Conservation (phyloP, 2,888 invertebrate genomes). For the Phasia obesa region DNA sequence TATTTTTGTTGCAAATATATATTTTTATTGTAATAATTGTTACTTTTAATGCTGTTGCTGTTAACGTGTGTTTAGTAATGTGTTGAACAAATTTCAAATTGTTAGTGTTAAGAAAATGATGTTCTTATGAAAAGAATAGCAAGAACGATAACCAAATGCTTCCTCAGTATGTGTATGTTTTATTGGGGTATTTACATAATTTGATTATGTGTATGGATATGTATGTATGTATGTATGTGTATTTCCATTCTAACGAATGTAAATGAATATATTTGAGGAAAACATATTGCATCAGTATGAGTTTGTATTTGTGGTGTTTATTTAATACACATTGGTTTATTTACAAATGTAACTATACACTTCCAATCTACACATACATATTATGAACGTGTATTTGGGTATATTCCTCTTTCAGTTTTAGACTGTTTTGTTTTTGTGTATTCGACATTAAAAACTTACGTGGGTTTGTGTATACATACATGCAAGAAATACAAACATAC, state of each 20-base stretch:
- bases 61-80: slow-evolving; percentile 45
- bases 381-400: slow-evolving; percentile 15
- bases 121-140: slow-evolving; percentile 40
- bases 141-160: slow-evolving; percentile 17
- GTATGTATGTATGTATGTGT: background rate
- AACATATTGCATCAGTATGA: background rate
- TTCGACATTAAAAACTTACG: slow-evolving; percentile 8
- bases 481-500: slow-evolving; percentile 40
- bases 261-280: slow-evolving; percentile 14
- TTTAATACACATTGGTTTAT: slow-evolving; percentile 19
- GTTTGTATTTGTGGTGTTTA: slow-evolving; percentile 11
- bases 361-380: background rate
- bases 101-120: slow-evolving; percentile 34
- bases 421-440: slow-evolving; percentile 11
- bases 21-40: slow-evolving; percentile 21
- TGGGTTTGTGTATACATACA: slow-evolving; percentile 8
- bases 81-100: slow-evolving; percentile 51
- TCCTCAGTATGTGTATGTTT: too few species aligned
- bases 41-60: background rate
- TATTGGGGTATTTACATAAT: too few species aligned
- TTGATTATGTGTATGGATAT: too few species aligned
- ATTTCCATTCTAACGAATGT: slow-evolving; percentile 42
- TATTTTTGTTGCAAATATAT: slow-evolving; percentile 10
- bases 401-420: slow-evolving; percentile 16
- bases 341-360: background rate